Percentiles rank a stretch among this genome's conserved stretches.
Conservation (phyloP, 2,888 invertebrate genomes). For the Palloptera scutellata region DNA sequence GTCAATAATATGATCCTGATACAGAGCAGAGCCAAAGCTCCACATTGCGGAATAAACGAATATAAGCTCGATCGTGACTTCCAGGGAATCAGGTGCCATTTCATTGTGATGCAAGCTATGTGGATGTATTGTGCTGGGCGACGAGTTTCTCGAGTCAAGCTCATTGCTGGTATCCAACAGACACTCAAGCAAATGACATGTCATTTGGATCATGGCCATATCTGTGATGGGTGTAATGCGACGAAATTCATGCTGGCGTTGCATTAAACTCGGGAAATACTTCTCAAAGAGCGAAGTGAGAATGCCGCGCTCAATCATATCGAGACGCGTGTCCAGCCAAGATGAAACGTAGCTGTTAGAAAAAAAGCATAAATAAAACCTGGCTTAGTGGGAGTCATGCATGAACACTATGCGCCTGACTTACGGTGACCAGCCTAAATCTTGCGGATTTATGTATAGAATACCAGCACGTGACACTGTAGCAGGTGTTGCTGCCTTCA, state of each 20-base stretch:
- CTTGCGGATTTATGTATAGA: conserved; percentile 91
- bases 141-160: conserved; percentile 16
- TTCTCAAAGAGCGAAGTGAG: conserved; percentile 91
- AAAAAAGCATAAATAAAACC: neutral
- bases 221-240: conserved; percentile 91
- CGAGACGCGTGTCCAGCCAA: conserved; percentile 83
- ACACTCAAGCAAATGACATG: conserved; percentile 87
- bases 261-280: conserved; percentile 87
- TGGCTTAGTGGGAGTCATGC: neutral
- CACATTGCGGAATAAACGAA: conserved; percentile 91
- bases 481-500: conserved; percentile 93
- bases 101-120: conserved; percentile 68
- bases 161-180: conserved; percentile 67
- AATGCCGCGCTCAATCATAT: conserved; percentile 80
- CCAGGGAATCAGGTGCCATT: conserved; percentile 72
- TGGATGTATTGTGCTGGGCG: conserved; percentile 34
- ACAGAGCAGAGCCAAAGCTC: conserved; percentile 92
- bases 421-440: conserved; percentile 95
- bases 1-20: conserved; percentile 89
- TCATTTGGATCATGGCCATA: conserved; percentile 87
- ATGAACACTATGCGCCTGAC: conserved; percentile 59
- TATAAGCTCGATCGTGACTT: conserved; percentile 80
- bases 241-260: conserved; percentile 81
- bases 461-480: conserved; percentile 96
- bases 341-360: conserved; percentile 80